Evolutionary conservation across 2,888 invertebrate species (phyloP).

Genomic region (Metallyticus violacea): DNA sequence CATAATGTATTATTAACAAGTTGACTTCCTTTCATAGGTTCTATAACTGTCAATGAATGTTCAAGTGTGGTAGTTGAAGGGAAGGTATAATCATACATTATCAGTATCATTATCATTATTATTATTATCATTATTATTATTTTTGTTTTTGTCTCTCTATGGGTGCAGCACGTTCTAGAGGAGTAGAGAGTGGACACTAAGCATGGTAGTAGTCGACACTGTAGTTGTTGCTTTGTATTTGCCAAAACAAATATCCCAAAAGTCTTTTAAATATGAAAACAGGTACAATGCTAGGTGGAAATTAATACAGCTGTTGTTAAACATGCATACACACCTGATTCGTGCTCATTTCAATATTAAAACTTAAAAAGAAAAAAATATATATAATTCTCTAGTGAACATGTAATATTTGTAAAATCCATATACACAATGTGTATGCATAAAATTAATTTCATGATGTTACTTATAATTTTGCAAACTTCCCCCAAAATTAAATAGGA

Average conservation of each 20-base stretch:
- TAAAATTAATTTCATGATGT: slow-evolving; percentile 15
- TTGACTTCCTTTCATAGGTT: slow-evolving; percentile 18
- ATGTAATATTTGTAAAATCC: slow-evolving; percentile 30
- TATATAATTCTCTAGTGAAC: slow-evolving; percentile 15
- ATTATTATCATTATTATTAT: background rate
- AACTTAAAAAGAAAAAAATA: background rate
- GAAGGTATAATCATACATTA: slow-evolving; percentile 23
- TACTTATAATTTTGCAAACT: background rate
- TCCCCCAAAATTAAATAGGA: background rate
- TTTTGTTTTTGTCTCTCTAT: slow-evolving; percentile 33
- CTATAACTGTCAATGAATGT: slow-evolving; percentile 27
- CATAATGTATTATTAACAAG: slow-evolving; percentile 11
- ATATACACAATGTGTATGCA: slow-evolving; percentile 33
- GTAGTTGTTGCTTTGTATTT: slow-evolving; percentile 32
- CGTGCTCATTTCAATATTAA: slow-evolving; percentile 32
- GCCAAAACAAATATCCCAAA: slow-evolving; percentile 1
- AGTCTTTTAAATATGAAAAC: slow-evolving; percentile 13
- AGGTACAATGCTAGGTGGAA: slow-evolving; percentile 32
- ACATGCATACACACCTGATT: slow-evolving; percentile 34
- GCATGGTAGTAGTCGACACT: slow-evolving; percentile 1
- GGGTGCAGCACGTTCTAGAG: slow-evolving; percentile 27
- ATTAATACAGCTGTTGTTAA: slow-evolving; percentile 25
- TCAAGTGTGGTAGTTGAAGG: slow-evolving; percentile 31
- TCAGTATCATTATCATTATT: background rate
- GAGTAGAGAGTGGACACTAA: background rate